Percentiles rank a stretch among this genome's conserved stretches.
Evolutionary conservation across 2,888 invertebrate species (phyloP).

Genomic region (Drosophila seclusa): DNA sequence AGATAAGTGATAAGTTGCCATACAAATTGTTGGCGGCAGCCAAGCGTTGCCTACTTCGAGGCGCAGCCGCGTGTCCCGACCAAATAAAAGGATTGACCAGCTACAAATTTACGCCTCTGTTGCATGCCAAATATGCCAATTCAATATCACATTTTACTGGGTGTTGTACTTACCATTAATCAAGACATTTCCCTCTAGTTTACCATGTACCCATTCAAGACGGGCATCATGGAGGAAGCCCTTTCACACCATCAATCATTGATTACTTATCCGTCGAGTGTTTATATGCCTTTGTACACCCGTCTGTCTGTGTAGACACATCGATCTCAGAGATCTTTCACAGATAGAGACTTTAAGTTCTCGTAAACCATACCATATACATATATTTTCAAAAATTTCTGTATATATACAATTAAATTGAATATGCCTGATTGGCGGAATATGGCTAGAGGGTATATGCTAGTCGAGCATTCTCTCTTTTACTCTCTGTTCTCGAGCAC

Average conservation of each 20-base stretch:
- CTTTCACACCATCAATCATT: neutral
- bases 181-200: neutral
- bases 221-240: neutral
- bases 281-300: neutral
- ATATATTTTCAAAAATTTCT: too few relatives aligned
- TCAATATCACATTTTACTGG: constrained; percentile 6
- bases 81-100: constrained; percentile 52
- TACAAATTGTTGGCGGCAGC: constrained; percentile 58
- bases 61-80: constrained; percentile 31
- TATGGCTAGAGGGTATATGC: neutral
- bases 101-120: constrained; percentile 7
- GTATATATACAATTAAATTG: neutral
- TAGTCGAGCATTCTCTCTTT: neutral
- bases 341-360: neutral
- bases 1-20: constrained; percentile 77
- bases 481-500: neutral
- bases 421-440: neutral
- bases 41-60: constrained; percentile 40
- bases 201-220: neutral
- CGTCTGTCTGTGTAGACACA: too few relatives aligned
- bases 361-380: neutral
- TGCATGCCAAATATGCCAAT: constrained; percentile 13
- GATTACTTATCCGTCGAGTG: neutral
- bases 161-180: neutral
- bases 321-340: neutral